Evolutionary conservation across 1,140 invertebrate genomes (phyloP), one percentile per base, ranked within the genome.

Genomic region (Ladona fulva): DNA sequence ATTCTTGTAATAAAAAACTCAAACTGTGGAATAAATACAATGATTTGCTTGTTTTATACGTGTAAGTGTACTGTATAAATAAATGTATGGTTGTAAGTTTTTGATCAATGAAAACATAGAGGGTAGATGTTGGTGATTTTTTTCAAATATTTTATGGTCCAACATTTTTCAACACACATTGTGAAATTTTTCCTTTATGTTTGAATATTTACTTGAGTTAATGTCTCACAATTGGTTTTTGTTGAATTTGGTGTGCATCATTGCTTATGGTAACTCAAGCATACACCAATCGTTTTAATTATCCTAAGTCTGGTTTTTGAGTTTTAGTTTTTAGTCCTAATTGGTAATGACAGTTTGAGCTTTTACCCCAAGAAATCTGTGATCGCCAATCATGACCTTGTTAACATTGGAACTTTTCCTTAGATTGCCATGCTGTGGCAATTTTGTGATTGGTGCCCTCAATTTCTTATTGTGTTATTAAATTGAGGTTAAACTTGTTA

Each of bases 1-100:
- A 16, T 66, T 6, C 52, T 22, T 66, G 52, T 19, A 66, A 19
- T 66, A 66, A 37, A 37, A 37, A 37, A 37, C 29, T 37, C 52
- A 66, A 66, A 66, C 14, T 66, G 52, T 66, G 52, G 52, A 66
- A 19, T 66, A 19, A 3, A 66, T 66, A 16, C 52, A 66, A 66
- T 66, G 52, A 22, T 66, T 66, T 66, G 52, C 52, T 66, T 66
- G 52, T 66, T 66, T 66, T 66, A 66, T 66, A 66, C 52, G 52
- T 66, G 52, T 66, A 66, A 66, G n/a, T 66, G 52, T 12, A 66
- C n/a, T 66, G n/a, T 66, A 66, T 66, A 66, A 66, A 66, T 66
- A 66, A 66, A 66, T 66, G 52, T 66, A 66, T 66, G 52, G 52
- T 12, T 66, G 52, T 66, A 66, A 6, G n/a, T 66, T 66, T 66